A percentile compares a stretch with the other conserved stretches of the same genome.
These are phyloP conservation scores for Penaeus indicus DNA, from an alignment of 1,140 invertebrate genomes.

Conservation along the genomic window DNA sequence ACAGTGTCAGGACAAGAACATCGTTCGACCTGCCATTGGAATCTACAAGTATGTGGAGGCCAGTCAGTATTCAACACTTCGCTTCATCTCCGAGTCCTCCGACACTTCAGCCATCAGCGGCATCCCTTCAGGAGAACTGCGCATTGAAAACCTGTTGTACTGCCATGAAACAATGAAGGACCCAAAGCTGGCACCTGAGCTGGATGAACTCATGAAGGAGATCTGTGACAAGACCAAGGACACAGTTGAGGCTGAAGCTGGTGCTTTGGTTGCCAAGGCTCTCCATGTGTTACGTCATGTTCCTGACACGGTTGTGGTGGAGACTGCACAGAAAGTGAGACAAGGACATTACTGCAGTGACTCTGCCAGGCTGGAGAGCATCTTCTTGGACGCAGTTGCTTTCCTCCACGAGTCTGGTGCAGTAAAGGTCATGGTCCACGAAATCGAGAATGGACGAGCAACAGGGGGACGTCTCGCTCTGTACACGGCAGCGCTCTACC, in stretches of 20 bases:
- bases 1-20: constrained; percentile 32
- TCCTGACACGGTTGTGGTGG: background rate
- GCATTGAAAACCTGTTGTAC: background rate
- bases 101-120: background rate
- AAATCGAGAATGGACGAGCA: background rate
- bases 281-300: background rate
- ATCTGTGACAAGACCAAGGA: constrained; percentile 4
- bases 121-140: background rate
- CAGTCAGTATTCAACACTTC: constrained; percentile 16
- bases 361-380: background rate
- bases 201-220: background rate
- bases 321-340: background rate
- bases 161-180: constrained; percentile 15
- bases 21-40: constrained; percentile 29
- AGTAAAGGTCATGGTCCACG: constrained; percentile 19
- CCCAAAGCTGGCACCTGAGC: background rate
- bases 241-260: background rate
- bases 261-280: background rate
- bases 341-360: background rate
- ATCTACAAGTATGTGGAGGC: constrained; percentile 26
- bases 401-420: background rate
- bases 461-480: background rate
- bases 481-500: background rate
- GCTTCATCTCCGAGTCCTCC: background rate
- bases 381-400: constrained; percentile 7